These are phyloP conservation scores for Cartodere bifasciata DNA, from an alignment of 2,888 invertebrate species.

Conservation along the genomic window DNA sequence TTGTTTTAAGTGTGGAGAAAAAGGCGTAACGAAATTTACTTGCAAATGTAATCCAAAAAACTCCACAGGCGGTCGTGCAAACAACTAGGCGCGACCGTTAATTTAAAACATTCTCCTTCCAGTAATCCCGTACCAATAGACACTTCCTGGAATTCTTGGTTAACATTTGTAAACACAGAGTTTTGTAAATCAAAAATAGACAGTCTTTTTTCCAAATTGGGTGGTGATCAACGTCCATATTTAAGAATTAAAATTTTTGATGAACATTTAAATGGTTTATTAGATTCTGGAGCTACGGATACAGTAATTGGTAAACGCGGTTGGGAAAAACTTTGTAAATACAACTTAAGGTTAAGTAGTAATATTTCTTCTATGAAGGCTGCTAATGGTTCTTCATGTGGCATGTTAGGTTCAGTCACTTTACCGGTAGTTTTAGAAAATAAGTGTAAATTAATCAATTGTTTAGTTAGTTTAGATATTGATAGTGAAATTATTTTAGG, in stretches of 20 bases:
- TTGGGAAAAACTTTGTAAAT: neutral
- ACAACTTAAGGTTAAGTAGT: constrained; percentile 1
- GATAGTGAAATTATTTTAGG: constrained; percentile 2
- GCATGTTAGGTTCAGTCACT: neutral
- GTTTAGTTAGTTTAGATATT: constrained; percentile 1
- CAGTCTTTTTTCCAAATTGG: no score
- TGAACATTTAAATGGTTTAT: constrained; percentile 1
- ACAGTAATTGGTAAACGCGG: neutral
- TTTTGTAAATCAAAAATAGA: no score
- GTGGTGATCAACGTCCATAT: constrained; percentile 5
- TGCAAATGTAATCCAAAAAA: no score
- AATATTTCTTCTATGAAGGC: neutral
- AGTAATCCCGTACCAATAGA: no score
- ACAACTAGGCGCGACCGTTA: no score
- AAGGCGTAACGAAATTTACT: no score
- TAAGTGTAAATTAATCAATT: neutral
- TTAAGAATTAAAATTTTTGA: neutral
- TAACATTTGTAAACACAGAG: no score
- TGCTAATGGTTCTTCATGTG: constrained; percentile 1
- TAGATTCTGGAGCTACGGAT: constrained; percentile 1
- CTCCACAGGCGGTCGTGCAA: no score
- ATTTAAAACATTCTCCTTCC: no score
- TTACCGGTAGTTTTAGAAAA: neutral
- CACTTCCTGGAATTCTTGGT: no score
- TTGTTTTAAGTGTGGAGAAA: no score